Percentiles rank a stretch among this genome's conserved stretches.
phyloP scores from a whole-genome alignment of 2,113 vertebrate genomes.

The Cichladusa arquata region DNA sequence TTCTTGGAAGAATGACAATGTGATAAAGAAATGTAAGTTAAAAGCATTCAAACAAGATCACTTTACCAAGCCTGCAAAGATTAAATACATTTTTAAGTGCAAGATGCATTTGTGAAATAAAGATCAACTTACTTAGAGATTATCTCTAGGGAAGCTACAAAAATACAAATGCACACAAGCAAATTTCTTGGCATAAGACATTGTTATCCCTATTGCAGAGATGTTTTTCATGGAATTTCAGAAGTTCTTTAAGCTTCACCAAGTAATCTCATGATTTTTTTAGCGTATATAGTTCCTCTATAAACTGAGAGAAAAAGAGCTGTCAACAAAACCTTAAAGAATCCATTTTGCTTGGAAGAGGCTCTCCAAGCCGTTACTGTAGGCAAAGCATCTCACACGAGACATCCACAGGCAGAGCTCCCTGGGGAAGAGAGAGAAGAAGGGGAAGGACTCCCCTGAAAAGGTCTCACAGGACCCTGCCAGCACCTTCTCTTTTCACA shows the following conservation, averaged over 20 bases:
- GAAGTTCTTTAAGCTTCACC: background rate
- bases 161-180: background rate
- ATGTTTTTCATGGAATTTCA: background rate
- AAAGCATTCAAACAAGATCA: slow-evolving; percentile 7
- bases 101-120: slow-evolving; percentile 8
- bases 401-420: background rate
- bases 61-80: background rate
- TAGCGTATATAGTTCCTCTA: background rate
- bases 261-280: background rate
- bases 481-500: background rate
- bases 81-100: slow-evolving; percentile 7
- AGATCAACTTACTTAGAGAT: background rate
- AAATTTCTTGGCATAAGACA: background rate
- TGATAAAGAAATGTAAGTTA: slow-evolving; percentile 1
- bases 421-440: background rate
- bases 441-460: background rate
- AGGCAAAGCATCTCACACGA: background rate
- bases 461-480: background rate
- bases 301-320: background rate
- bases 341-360: background rate
- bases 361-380: background rate
- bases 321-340: background rate
- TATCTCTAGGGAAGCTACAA: slow-evolving; percentile 3
- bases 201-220: background rate
- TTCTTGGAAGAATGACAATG: background rate